Percentiles rank a stretch among this genome's conserved stretches.
These are phyloP conservation scores for Passer domesticus DNA, from an alignment of 2,113 vertebrate species.

Conservation along the genomic window DNA sequence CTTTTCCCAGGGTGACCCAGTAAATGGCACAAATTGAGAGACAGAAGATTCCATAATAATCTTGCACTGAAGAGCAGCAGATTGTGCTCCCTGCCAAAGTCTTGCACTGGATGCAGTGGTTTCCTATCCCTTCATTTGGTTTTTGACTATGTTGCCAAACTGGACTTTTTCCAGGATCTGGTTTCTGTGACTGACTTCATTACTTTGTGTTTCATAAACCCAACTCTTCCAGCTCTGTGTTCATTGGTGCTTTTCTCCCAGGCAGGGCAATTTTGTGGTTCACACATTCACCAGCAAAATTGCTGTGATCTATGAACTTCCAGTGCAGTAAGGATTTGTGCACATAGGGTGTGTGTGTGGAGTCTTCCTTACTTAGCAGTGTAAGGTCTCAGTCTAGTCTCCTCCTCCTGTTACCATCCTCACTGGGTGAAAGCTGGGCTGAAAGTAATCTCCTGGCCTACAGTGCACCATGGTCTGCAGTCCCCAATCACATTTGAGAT, in stretches of 20 bases:
- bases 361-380: not conserved
- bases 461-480: not conserved
- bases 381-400: not conserved
- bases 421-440: not conserved
- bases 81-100: not conserved
- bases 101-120: not conserved
- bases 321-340: not conserved
- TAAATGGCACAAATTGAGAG: not conserved
- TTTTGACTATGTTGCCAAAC: not conserved
- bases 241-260: conserved; percentile 1
- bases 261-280: conserved; percentile 6
- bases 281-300: not conserved
- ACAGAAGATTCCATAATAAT: not conserved
- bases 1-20: not conserved
- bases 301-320: not conserved
- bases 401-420: not conserved
- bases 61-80: not conserved
- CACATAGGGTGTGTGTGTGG: not conserved
- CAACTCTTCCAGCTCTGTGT: not conserved
- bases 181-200: not conserved
- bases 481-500: not conserved
- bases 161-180: not conserved
- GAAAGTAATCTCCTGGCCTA: not conserved
- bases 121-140: not conserved
- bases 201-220: not conserved